Evolutionary conservation across 2,888 invertebrate genomes (phyloP).

Genomic region (Acleris emargana): DNA sequence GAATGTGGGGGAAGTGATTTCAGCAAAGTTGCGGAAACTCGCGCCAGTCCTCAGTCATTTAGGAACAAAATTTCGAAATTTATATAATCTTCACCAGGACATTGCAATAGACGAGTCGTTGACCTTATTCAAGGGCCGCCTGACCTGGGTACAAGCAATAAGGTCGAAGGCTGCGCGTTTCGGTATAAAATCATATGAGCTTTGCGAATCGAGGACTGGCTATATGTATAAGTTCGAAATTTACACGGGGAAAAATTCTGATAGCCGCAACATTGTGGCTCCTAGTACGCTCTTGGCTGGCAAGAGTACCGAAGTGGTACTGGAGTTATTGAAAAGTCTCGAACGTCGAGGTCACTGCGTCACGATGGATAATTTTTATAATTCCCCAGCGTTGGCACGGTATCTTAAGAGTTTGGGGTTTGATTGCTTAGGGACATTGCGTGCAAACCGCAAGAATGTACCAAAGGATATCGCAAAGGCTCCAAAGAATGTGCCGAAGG

Average conservation of each 20-base stretch:
- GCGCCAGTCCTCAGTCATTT: background rate
- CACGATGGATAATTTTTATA: slow-evolving; percentile 41
- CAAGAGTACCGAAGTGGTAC: slow-evolving; percentile 37
- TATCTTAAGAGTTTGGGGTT: slow-evolving; percentile 41
- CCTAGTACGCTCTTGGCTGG: slow-evolving; percentile 32
- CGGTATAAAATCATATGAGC: slow-evolving; percentile 43
- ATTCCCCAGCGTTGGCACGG: slow-evolving; percentile 39
- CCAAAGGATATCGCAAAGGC: slow-evolving; percentile 35
- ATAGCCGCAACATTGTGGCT: slow-evolving; percentile 11
- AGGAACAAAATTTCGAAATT: slow-evolving; percentile 2
- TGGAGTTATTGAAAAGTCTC: slow-evolving; percentile 23
- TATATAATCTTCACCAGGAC: slow-evolving; percentile 21
- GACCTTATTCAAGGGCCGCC: slow-evolving; percentile 41
- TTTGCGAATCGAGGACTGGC: slow-evolving; percentile 41
- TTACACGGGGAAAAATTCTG: slow-evolving; percentile 34
- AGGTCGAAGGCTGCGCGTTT: slow-evolving; percentile 40
- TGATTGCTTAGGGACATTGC: slow-evolving; percentile 43
- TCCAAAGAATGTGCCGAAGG: slow-evolving; percentile 33
- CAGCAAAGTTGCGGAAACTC: slow-evolving; percentile 36
- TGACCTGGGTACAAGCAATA: slow-evolving; percentile 40
- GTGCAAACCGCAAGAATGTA: slow-evolving; percentile 39
- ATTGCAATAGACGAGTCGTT: slow-evolving; percentile 43
- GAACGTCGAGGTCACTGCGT: slow-evolving; percentile 33
- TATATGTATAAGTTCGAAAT: slow-evolving; percentile 39
- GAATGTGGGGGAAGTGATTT: slow-evolving; percentile 17